Evolutionary conservation across 2,888 invertebrate genomes (phyloP).

Genomic region (Nephrocerus scutellatus): DNA sequence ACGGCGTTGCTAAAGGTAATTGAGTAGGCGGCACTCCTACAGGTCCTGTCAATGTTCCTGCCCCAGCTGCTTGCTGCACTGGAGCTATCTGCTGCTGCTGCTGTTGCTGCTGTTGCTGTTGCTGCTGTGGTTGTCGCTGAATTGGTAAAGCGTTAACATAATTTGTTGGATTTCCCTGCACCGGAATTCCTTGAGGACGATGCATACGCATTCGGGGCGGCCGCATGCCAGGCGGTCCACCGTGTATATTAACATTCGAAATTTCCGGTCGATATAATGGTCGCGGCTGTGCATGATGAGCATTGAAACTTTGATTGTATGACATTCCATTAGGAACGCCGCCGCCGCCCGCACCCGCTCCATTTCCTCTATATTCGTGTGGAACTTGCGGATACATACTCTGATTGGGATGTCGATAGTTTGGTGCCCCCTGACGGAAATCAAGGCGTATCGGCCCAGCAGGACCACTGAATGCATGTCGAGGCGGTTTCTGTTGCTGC

Average conservation of each 20-base stretch:
- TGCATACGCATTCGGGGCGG: conserved; percentile 51
- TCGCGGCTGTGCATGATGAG: conserved; percentile 25
- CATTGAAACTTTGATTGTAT: conserved; percentile 24
- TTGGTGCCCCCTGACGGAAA: background rate
- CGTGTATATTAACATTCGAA: conserved; percentile 14
- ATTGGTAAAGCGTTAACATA: conserved; percentile 33
- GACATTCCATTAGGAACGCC: conserved; percentile 19
- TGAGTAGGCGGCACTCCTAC: conserved; percentile 9
- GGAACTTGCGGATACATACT: conserved; percentile 28
- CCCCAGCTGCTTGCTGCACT: conserved; percentile 18
- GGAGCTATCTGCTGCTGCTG: conserved; percentile 18
- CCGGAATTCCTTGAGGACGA: conserved; percentile 41
- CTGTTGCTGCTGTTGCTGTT: conserved; percentile 20
- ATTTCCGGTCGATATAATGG: conserved; percentile 31
- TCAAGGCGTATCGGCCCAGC: conserved; percentile 28
- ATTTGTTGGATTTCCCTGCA: conserved; percentile 22
- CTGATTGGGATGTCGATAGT: conserved; percentile 29
- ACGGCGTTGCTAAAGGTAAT: conserved; percentile 15
- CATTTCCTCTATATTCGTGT: conserved; percentile 24
- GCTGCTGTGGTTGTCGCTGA: conserved; percentile 27
- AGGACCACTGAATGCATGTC: no score
- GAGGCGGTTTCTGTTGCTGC: conserved; percentile 19
- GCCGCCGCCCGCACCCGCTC: conserved; percentile 19
- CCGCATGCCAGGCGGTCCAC: conserved; percentile 27
- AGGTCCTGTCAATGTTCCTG: no score